Evolutionary conservation across 2,888 invertebrate genomes (phyloP).

Genomic region (Noctua janthina): DNA sequence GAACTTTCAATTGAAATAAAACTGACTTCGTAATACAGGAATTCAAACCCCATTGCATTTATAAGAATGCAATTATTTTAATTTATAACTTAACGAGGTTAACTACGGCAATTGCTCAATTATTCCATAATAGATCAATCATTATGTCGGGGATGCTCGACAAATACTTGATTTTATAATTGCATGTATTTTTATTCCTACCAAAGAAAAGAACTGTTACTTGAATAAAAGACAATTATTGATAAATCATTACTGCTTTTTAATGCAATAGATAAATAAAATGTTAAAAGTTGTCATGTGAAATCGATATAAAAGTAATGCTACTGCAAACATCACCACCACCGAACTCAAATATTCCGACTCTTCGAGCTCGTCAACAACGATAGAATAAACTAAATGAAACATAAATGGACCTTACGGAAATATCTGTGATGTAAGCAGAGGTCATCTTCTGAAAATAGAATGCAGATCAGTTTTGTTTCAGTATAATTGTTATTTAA

Average conservation of each 20-base stretch:
- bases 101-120: slow-evolving; percentile 41
- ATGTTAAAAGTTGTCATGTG: neutral
- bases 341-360: neutral
- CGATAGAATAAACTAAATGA: neutral
- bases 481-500: neutral
- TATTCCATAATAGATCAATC: slow-evolving; percentile 37
- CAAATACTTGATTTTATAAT: slow-evolving; percentile 35
- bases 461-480: neutral
- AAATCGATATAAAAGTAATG: neutral
- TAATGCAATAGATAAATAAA: neutral
- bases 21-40: slow-evolving; percentile 62
- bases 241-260: neutral
- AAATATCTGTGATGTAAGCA: slow-evolving; percentile 38
- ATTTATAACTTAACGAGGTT: slow-evolving; percentile 34
- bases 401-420: neutral
- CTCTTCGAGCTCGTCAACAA: neutral
- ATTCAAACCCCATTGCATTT: slow-evolving; percentile 13
- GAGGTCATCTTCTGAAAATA: slow-evolving; percentile 28
- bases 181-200: slow-evolving; percentile 35
- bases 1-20: slow-evolving; percentile 58
- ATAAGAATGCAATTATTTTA: slow-evolving; percentile 52
- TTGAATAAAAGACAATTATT: slow-evolving; percentile 1
- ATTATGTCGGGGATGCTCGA: slow-evolving; percentile 18
- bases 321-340: neutral
- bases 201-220: slow-evolving; percentile 1